phyloP scores from a whole-genome alignment of 2,797 vertebrate species.

The Semotilus atromaculatus region DNA sequence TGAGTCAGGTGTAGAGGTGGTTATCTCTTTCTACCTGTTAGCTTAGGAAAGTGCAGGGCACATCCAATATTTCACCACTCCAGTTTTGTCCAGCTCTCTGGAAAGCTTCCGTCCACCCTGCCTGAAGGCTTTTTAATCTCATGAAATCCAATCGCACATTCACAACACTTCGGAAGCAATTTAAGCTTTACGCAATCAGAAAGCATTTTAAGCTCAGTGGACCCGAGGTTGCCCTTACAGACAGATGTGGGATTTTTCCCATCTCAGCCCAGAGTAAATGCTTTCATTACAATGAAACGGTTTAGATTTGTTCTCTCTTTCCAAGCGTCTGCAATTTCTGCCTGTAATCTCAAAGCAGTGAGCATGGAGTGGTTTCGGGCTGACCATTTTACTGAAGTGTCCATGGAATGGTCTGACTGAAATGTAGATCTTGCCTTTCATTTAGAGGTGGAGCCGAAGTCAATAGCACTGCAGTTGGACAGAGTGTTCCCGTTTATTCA shows the following conservation, averaged over 20 bases:
- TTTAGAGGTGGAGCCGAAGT: neutral
- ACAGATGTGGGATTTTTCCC: slow-evolving; percentile 42
- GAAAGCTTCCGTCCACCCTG: slow-evolving; percentile 8
- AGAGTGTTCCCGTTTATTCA: neutral
- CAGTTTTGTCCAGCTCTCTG: neutral
- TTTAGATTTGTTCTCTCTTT: slow-evolving; percentile 18
- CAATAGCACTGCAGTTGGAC: neutral
- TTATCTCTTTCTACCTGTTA: slow-evolving; percentile 40
- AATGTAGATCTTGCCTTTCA: slow-evolving; percentile 18
- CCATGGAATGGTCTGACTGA: neutral
- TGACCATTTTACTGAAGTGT: neutral
- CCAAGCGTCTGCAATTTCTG: neutral
- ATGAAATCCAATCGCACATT: slow-evolving; percentile 19
- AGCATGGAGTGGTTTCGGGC: neutral
- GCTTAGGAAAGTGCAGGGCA: slow-evolving; percentile 2
- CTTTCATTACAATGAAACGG: slow-evolving; percentile 29
- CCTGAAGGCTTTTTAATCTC: slow-evolving; percentile 46
- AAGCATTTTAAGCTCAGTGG: slow-evolving; percentile 60
- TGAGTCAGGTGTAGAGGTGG: slow-evolving; percentile 23
- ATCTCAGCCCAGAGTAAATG: slow-evolving; percentile 12
- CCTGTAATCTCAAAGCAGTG: slow-evolving; percentile 20
- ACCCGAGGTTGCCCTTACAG: slow-evolving; percentile 48
- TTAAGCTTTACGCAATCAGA: slow-evolving; percentile 57
- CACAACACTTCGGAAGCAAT: slow-evolving; percentile 37
- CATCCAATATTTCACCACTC: slow-evolving; percentile 28